Conservation (phyloP, 1,140 invertebrate species). For the Euura lappo region DNA sequence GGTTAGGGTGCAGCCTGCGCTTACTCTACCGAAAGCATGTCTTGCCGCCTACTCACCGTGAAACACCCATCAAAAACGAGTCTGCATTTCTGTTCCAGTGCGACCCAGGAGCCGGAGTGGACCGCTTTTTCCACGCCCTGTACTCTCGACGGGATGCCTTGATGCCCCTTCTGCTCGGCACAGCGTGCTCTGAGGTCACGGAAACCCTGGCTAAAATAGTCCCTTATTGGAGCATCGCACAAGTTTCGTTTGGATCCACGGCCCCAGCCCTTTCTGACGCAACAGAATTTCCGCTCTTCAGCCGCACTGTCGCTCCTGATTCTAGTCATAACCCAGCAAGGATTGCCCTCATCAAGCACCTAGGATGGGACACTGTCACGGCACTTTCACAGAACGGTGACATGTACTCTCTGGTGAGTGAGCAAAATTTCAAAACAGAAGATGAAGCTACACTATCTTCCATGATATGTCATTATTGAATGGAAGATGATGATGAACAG, state of each 20-base stretch:
- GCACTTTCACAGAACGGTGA: constrained; percentile 87
- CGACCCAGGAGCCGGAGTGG: constrained; percentile 86
- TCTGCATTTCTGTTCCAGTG: constrained; percentile 68
- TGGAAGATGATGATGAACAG: too few species aligned
- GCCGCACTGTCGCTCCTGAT: constrained; percentile 84
- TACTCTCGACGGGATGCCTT: constrained; percentile 73
- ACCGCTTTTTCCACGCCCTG: constrained; percentile 90
- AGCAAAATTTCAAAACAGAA: background rate
- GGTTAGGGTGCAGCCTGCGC: too few species aligned
- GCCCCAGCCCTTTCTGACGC: constrained; percentile 86
- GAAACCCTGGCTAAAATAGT: constrained; percentile 89
- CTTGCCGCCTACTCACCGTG: too few species aligned
- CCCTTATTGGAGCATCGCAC: constrained; percentile 89
- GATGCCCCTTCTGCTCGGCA: constrained; percentile 82
- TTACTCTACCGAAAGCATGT: too few species aligned
- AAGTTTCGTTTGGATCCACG: constrained; percentile 87
- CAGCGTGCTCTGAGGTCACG: constrained; percentile 87
- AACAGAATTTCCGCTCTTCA: constrained; percentile 86
- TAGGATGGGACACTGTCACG: constrained; percentile 86
- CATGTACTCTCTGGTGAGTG: constrained; percentile 76
- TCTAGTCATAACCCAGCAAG: constrained; percentile 86
- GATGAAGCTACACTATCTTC: background rate
- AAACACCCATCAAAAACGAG: too few species aligned
- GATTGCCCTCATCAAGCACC: constrained; percentile 81
- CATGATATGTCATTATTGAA: too few species aligned